Evolutionary conservation across 2,888 invertebrate genomes (phyloP), one percentile per base, ranked within the genome.

Genomic region (Zygogramma bicolorata): DNA sequence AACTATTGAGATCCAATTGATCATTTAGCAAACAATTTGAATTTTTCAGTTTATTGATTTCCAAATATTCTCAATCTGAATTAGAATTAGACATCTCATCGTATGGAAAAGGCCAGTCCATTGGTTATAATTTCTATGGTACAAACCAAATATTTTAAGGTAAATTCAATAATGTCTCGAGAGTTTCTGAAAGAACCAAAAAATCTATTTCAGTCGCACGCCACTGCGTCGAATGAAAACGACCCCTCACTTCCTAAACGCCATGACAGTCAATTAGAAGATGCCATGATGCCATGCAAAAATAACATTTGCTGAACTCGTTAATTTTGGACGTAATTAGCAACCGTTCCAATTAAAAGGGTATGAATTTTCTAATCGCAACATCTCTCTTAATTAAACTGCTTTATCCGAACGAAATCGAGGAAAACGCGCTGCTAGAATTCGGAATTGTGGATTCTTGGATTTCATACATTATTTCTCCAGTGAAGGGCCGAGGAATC

Each of bases 341-440:
- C 71, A 57, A 40, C 74, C 75, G 77, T 75, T 76, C 74, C 81
- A 81, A 81, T 81, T 81, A 81, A 81, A 79, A 77, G 75, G 77
- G 77, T 78, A 78, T 79, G 78, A 79, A 81, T 81, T 80, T 81
- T 78, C 77, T 79, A 79, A 78, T 77, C 71, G 74, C 62, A 74
- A 74, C 75, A 80, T 79, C 80, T 77, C 73, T 77, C 75, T 76
- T 78, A 79, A 81, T 80, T 78, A 77, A 79, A 71, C 63, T 46
- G 63, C 46, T 42, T 62, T 8, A 40, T 62, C 42, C 53, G 53
- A 53, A 27, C 53, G 53, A 27, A 53, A 53, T 53, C 53, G 53
- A 10, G 53, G 53, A 27, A 53, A 53, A 53, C 27, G 53, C 25
- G 53, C 15, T 27, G 53, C 53, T 53, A 27, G n/a, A 53, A 53